Base-by-base conservation (phyloP, 2,888 invertebrate genomes). In the Macrophya annulata region DNA sequence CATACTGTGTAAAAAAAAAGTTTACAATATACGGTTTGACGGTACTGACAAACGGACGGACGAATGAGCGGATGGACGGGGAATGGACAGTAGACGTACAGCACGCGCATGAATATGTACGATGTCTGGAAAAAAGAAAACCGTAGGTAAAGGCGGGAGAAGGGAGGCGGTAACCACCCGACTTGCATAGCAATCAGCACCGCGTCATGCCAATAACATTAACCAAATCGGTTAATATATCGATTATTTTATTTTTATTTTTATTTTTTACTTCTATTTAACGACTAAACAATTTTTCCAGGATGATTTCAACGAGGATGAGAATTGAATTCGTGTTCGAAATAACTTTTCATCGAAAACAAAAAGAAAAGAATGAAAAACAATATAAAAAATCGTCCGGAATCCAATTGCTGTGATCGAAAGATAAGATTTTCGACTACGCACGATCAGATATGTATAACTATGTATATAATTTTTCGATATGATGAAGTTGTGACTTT, bases 71-170 rank as follows among this genome's bases (percentile, higher is more conserved):
- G 87, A 90, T 90, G 89, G 91, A 91, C 83, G 83, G 68, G 83
- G 83, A 71, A 83, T 83, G 83, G 68, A 83, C 83, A 48, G 51
- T 31, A 71, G 83, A 83, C 90, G 89, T 90, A 90, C 88, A 88
- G 90, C 90, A 90, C 90, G 90, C 89, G 90, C 90, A 92, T 91
- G 92, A 92, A 92, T 92, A 92, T 92, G 92, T 91, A 92, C 90
- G 90, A 92, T 90, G 91, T 90, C 90, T 89, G 91, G 86, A 77
- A 89, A 88, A 89, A 90, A 90, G 90, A 89, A 89, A 86, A 87
- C 84, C 85, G 85, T 81, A 68, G 85, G 62, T 59, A 86, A 85
- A 68, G 84, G 40, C 81, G 77, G 85, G 45, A 55, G 62, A 77
- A 76, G 62, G 51, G 77, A 51, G 86, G 89, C 87, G 88, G 87